Base-by-base conservation (phyloP, 2,888 invertebrate genomes). In the Caenorhabditis angaria region DNA sequence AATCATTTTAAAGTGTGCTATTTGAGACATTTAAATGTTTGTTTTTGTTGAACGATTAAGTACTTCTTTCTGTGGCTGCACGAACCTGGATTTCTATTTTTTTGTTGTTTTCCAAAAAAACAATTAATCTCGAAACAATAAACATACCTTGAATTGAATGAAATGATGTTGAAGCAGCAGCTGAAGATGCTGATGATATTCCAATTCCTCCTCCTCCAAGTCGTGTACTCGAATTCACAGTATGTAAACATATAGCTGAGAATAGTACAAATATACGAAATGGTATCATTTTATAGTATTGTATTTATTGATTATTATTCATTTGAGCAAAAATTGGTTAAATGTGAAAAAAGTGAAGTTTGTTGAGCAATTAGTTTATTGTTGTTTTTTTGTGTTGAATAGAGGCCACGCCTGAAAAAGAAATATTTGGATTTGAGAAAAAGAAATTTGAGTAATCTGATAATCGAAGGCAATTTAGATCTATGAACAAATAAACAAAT, bases 81-180 rank as follows among this genome's bases (percentile, higher is more conserved):
- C 41, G 41, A 12, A 41, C 57, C 66, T 56, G 50, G 66, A 61
- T 66, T 66, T 66, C 50, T 41, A 47, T 32, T 8, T 6, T n/a
- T 12, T 25, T 61, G 2, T 51, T 20, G 4, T 18, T 10, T 24
- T 1, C 28, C 10, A 29, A 24, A 29, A 48, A 4, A 58, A 56
- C 20, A 56, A 51, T 6, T 53, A 62, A 55, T 18, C 1, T 28
- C 58, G n/a, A n/a, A n/a, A n/a, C n/a, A n/a, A n/a, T n/a, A n/a
- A n/a, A n/a, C n/a, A 54, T 32, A 68, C 68, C 70, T 70, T 70
- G 70, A n/a, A 70, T 70, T 8, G 70, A 70, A 47, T 70, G 70
- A 58, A 70, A 69, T 12, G 69, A 56, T 12, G 68, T 51, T 22
- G 64, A 53, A 1, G 58, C 25, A 22, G 56, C 32, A 8, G 63